These are phyloP conservation scores for Rallus crepitans DNA, from an alignment of 2,797 vertebrate species.

Conservation along the genomic window DNA sequence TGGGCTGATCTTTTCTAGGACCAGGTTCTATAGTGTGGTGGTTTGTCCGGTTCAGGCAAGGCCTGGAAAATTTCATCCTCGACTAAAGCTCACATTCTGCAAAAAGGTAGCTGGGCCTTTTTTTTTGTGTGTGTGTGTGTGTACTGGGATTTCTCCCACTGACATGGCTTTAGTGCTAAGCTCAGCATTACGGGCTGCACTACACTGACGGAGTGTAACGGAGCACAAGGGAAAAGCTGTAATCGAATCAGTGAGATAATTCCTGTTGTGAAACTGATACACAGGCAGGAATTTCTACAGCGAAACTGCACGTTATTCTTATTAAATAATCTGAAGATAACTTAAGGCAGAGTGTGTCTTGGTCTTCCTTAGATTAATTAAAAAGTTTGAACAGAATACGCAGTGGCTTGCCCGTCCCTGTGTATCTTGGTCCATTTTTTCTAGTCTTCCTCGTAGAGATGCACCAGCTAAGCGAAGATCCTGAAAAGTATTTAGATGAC, in stretches of 20 bases:
- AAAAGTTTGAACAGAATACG: neutral
- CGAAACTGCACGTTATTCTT: neutral
- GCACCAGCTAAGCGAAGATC: neutral
- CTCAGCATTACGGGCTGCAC: neutral
- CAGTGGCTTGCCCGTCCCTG: neutral
- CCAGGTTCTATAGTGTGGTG: neutral
- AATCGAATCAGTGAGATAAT: neutral
- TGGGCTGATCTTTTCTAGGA: neutral
- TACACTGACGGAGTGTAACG: too few relatives aligned
- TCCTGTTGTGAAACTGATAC: neutral
- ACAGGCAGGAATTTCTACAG: neutral
- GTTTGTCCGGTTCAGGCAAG: neutral
- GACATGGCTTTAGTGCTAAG: neutral
- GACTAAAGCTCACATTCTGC: neutral
- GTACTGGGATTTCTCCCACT: neutral
- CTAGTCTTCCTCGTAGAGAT: neutral
- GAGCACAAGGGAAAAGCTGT: neutral
- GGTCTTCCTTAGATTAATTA: neutral
- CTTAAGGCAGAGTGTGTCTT: neutral
- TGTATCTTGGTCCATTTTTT: neutral
- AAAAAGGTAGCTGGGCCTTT: neutral
- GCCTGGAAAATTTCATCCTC: neutral
- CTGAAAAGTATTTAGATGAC: neutral
- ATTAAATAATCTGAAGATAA: neutral
- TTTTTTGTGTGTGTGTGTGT: neutral